A percentile compares a stretch with the other conserved stretches of the same genome.
Conservation (phyloP, 2,113 vertebrate genomes). For the Diphyllodes magnificus region DNA sequence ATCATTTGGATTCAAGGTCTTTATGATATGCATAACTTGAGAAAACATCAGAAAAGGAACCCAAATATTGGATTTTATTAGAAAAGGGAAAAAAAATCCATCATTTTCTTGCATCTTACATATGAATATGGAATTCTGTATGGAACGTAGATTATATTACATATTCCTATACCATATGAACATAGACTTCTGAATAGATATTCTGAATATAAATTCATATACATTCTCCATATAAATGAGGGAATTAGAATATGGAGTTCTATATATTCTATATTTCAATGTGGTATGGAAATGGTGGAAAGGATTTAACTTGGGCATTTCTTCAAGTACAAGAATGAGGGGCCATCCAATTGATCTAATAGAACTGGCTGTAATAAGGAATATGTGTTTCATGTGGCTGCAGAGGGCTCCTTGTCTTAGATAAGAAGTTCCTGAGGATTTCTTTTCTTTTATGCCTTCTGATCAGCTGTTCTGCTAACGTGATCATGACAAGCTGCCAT, state of each 20-base stretch:
- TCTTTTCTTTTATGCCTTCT: not conserved
- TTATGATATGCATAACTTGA: not conserved
- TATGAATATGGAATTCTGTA: not conserved
- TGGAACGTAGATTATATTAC: not conserved
- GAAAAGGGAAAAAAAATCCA: not conserved
- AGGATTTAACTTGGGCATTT: not conserved
- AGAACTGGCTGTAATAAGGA: not conserved
- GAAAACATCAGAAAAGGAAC: not conserved
- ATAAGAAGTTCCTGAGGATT: not conserved
- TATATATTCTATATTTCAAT: not conserved
- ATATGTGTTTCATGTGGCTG: not conserved
- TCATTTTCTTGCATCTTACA: not conserved
- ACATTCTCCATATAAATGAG: not conserved
- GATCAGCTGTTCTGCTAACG: not conserved
- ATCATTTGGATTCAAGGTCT: not conserved
- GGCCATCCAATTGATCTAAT: not conserved
- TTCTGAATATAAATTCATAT: not conserved
- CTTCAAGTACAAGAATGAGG: not conserved
- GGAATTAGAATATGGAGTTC: not conserved
- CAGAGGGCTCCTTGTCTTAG: not conserved
- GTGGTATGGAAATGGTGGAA: not conserved
- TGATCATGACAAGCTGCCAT: not conserved
- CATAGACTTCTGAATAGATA: not conserved
- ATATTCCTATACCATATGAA: not conserved
- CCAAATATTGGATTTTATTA: not conserved